Base-by-base conservation (phyloP, 1,140 invertebrate species). In the Drosophila virilis region DNA sequence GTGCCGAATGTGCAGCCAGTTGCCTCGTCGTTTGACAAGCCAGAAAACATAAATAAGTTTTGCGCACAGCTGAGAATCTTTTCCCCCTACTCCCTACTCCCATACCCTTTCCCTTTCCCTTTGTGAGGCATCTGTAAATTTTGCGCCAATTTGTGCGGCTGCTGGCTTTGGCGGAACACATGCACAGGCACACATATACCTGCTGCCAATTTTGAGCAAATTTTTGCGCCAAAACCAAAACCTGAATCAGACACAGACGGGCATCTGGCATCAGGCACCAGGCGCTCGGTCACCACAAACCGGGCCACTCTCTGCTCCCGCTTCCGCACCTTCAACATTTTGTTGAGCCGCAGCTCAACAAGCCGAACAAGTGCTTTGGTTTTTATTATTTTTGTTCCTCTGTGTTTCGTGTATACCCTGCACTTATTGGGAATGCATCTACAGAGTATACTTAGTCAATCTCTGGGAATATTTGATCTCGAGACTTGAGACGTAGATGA, bases 181-280 rank as follows among this genome's bases (percentile, higher is more conserved):
- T 38, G 45, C 45, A 10, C 17, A 22, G 2, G 22, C 22, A 22
- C 22, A 22, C 33, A 64, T 76, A 84, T 83, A 84, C 79, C 83
- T 88, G 82, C 78, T 81, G 71, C 68, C 76, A 77, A 84, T 88
- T 82, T 88, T 86, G 82, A 86, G 82, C 83, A 73, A 67, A 80
- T 73, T 82, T 86, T 86, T 86, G 82, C 82, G 82, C 82, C 83
- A 86, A 88, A 88, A 88, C 71, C 83, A 88, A 88, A 86, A 86
- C 83, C 83, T 79, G 83, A 86, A 86, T 88, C 83, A 74, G 71
- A 65, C 68, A 70, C 78, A 81, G 82, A 71, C 66, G 58, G 66
- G 42, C 61, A 57, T 22, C 22, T 22, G 22, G 22, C 62, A 52
- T 38, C 64, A 54, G 22, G 69, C 55, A 51, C 8, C 40, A 4